Conservation (phyloP, 2,113 vertebrate species). For the Morone saxatilis region DNA sequence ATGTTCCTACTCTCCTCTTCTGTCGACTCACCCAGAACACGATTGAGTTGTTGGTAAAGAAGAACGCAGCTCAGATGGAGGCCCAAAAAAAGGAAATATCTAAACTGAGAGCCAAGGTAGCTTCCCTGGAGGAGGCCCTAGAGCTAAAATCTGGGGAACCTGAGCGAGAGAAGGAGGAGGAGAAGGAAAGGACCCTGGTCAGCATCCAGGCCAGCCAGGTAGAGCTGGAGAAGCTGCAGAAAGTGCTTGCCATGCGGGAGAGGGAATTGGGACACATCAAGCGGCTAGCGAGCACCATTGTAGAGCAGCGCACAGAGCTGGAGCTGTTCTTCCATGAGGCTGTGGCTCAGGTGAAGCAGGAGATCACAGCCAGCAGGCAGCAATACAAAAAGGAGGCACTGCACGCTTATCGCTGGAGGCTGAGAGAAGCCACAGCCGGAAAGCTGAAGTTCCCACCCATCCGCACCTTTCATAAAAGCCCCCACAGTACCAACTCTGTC, state of each 20-base stretch:
- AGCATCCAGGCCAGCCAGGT: constrained; percentile 74
- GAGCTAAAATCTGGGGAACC: constrained; percentile 69
- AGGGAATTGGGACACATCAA: constrained; percentile 88
- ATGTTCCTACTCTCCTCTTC: constrained; percentile 3
- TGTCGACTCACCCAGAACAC: constrained; percentile 82
- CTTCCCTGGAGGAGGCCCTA: constrained; percentile 82
- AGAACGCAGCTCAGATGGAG: constrained; percentile 83
- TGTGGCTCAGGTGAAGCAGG: constrained; percentile 86
- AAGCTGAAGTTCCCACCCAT: constrained; percentile 86
- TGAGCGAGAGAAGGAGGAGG: constrained; percentile 68
- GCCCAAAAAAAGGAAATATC: constrained; percentile 81
- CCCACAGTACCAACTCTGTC: constrained; percentile 89
- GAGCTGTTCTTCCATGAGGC: constrained; percentile 89
- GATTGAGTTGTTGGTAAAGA: constrained; percentile 81
- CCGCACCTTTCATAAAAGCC: constrained; percentile 86
- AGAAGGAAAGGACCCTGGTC: constrained; percentile 57
- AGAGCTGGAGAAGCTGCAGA: constrained; percentile 87
- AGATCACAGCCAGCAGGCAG: constrained; percentile 83
- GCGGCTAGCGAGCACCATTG: constrained; percentile 82
- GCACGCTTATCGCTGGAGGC: constrained; percentile 83
- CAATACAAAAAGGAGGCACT: constrained; percentile 86
- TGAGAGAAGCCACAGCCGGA: constrained; percentile 83
- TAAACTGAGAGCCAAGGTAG: constrained; percentile 80
- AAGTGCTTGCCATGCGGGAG: constrained; percentile 84
- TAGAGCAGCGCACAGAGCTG: constrained; percentile 88